phyloP scores from a whole-genome alignment of 2,888 invertebrate species.

The Drosophila neotestacea region DNA sequence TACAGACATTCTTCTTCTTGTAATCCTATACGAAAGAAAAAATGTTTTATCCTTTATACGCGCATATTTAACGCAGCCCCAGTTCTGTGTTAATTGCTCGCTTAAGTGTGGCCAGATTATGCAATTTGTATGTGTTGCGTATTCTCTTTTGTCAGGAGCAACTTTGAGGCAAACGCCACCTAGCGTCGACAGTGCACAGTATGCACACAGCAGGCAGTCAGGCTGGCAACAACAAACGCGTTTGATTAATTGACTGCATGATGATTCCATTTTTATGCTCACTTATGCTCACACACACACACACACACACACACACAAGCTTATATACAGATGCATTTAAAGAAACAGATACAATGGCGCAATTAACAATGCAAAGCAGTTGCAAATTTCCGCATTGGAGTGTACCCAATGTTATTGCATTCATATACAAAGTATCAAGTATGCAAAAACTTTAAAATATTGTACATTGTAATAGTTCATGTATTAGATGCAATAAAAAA shows the following conservation, averaged over 20 bases:
- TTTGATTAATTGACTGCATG: constrained; percentile 46
- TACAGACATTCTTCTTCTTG: too few species aligned
- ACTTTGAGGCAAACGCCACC: constrained; percentile 12
- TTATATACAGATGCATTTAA: constrained; percentile 1
- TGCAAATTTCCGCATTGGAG: constrained; percentile 8
- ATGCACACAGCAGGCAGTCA: constrained; percentile 7
- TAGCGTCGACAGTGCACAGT: constrained; percentile 1
- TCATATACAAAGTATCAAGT: neutral
- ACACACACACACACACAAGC: neutral
- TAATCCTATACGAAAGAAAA: neutral
- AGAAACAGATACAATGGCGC: constrained; percentile 9
- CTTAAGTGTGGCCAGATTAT: constrained; percentile 9
- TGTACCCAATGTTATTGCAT: constrained; percentile 18
- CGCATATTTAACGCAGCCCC: neutral
- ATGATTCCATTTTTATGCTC: constrained; percentile 38
- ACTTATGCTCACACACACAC: constrained; percentile 4
- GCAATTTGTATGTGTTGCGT: neutral
- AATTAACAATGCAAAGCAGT: constrained; percentile 37
- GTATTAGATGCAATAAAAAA: too few species aligned
- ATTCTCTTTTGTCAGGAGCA: neutral
- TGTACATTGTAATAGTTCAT: too few species aligned
- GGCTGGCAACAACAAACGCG: constrained; percentile 15
- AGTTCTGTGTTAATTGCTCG: constrained; percentile 6
- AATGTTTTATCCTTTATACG: neutral
- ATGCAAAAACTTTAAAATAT: neutral